Evolutionary conservation across 2,113 vertebrate species (phyloP).

Genomic region (Esox niger): DNA sequence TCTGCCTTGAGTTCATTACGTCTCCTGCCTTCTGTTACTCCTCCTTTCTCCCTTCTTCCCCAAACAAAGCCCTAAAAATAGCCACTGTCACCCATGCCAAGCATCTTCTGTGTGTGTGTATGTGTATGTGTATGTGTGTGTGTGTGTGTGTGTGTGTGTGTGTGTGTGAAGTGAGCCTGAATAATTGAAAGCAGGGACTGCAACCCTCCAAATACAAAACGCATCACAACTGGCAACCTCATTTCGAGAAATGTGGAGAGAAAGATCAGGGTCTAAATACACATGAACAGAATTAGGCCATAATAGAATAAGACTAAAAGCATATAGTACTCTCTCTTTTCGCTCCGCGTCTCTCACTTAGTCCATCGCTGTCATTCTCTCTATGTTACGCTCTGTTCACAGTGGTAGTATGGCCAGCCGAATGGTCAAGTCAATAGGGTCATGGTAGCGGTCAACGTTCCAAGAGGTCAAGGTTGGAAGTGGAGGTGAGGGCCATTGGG

Average conservation of each 20-base stretch:
- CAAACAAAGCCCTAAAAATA: constrained; percentile 65
- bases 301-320: too few relatives aligned
- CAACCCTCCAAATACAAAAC: constrained; percentile 52
- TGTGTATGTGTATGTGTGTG: too few relatives aligned
- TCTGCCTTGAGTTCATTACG: constrained; percentile 49
- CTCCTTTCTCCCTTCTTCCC: constrained; percentile 49
- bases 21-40: constrained; percentile 34
- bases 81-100: constrained; percentile 50
- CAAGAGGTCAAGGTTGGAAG: constrained; percentile 40
- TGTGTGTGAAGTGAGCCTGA: constrained; percentile 59
- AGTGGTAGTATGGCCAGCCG: too few relatives aligned
- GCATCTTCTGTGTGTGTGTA: constrained; percentile 14
- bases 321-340: too few relatives aligned
- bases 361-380: too few relatives aligned
- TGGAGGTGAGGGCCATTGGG: constrained; percentile 47
- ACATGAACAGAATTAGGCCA: too few relatives aligned
- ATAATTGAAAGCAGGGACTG: constrained; percentile 59
- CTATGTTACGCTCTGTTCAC: too few relatives aligned
- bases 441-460: constrained; percentile 38
- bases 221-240: constrained; percentile 44
- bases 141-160: constrained; percentile 36
- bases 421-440: constrained; percentile 18
- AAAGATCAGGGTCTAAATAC: too few relatives aligned
- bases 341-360: too few relatives aligned
- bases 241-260: constrained; percentile 14